Evolutionary conservation across 2,888 invertebrate genomes (phyloP), one percentile per base, ranked within the genome.

Genomic region (Drosophila emarginata): DNA sequence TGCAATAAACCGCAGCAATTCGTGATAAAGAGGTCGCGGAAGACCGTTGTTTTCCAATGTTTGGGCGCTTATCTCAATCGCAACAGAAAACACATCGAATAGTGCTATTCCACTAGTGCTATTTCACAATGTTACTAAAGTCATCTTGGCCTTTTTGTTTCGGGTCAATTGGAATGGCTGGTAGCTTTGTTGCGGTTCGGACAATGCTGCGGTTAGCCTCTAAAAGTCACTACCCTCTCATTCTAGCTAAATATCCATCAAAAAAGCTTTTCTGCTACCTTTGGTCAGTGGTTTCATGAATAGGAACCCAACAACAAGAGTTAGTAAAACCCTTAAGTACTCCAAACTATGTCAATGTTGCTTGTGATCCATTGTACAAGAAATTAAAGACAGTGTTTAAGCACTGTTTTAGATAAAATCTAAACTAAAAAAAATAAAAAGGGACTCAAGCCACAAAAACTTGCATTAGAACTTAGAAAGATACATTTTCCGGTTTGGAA

Each of bases 1-100:
- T 53, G 53, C 61, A 50, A 53, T 61, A 53, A 61, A 51, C 61
- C 61, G 52, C 61, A 61, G 37, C 61, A 40, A 61, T 61, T 61
- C 61, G 61, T 61, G 61, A 54, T 54, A 28, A 54, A 54, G 36
- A 36, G 54, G 54, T 28, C 54, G 54, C 32, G 54, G 36, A 26
- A 2, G 6, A 39, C 9, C n/a, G 32, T 32, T 54, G 32, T 54
- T 36, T 36, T 28, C 14, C 54, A 32, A 54, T 54, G 54, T 18
- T 54, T 54, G 54, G 54, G 54, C 54, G 54, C 54, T 54, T 54
- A 54, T 54, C 54, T 32, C 32, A 28, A 54, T 54, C 54, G 54
- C 45, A 28, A n/a, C 26, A 54, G 32, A 36, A 12, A 51, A 51
- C 21, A 21, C n/a, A 51, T 51, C 51, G 51, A 37, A 37, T 37